Evolutionary conservation across 2,797 vertebrate species (phyloP).

Genomic region (Astyanax mexicanus): DNA sequence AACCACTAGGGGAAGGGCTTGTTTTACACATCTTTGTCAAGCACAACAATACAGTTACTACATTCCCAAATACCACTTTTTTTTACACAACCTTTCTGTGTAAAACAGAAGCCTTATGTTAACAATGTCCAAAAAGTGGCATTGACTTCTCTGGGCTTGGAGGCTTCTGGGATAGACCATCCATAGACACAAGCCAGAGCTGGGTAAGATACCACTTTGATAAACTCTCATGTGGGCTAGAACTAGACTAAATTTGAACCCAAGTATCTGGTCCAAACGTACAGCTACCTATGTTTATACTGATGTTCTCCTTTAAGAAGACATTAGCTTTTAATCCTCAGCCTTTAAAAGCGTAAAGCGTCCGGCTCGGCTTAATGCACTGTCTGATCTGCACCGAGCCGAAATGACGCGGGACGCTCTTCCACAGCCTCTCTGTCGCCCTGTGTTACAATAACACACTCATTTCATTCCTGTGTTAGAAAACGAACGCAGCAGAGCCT

Average conservation of each 20-base stretch:
- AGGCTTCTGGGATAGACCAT: no score
- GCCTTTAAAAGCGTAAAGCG: neutral
- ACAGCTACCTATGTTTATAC: neutral
- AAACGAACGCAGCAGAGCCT: constrained; percentile 22
- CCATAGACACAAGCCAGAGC: no score
- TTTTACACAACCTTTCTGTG: no score
- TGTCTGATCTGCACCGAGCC: constrained; percentile 30
- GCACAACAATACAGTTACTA: no score
- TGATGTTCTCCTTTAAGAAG: neutral
- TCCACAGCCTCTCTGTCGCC: constrained; percentile 22
- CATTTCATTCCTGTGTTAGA: constrained; percentile 34
- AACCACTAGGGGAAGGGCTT: no score
- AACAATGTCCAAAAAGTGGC: no score
- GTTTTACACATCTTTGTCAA: no score
- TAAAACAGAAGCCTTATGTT: no score
- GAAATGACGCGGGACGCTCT: constrained; percentile 33
- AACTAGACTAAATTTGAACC: neutral
- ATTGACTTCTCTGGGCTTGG: no score
- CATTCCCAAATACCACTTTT: no score
- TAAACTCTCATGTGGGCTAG: neutral
- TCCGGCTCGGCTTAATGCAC: constrained; percentile 26
- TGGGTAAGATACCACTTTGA: no score
- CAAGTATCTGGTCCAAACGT: neutral
- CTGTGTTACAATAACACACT: constrained; percentile 38
- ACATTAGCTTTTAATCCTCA: constrained; percentile 1